Evolutionary conservation across 2,113 vertebrate species (phyloP).

Genomic region (Cyprinodon brontotheroides): DNA sequence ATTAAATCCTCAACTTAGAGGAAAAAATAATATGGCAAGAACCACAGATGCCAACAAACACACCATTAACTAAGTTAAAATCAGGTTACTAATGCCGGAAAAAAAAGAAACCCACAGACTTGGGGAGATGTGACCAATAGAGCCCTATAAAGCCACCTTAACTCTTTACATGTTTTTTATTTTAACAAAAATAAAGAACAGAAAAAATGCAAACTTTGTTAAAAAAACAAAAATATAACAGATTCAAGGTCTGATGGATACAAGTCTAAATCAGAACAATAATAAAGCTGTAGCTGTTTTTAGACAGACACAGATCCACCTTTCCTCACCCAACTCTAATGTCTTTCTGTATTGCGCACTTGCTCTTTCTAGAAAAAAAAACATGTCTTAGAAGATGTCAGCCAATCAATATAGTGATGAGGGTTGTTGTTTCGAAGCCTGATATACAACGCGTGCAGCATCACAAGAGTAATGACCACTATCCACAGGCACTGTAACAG

Average conservation of each 20-base stretch:
- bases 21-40: too few relatives aligned
- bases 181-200: not conserved
- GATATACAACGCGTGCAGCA: slow-evolving; percentile 62
- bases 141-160: not conserved
- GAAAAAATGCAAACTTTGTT: not conserved
- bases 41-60: too few relatives aligned
- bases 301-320: slow-evolving; percentile 1
- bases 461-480: slow-evolving; percentile 75
- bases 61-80: too few relatives aligned
- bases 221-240: not conserved
- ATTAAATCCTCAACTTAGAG: too few relatives aligned
- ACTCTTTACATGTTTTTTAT: not conserved
- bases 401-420: slow-evolving; percentile 75
- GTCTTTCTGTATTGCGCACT: slow-evolving; percentile 15
- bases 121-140: too few relatives aligned
- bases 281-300: not conserved
- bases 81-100: too few relatives aligned
- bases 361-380: slow-evolving; percentile 37
- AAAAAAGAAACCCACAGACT: too few relatives aligned
- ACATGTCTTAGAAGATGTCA: slow-evolving; percentile 58
- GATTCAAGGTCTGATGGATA: not conserved
- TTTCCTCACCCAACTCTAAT: slow-evolving; percentile 12
- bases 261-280: not conserved
- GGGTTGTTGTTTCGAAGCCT: slow-evolving; percentile 72
- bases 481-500: slow-evolving; percentile 69